These are phyloP conservation scores for Notechis scutatus DNA, from an alignment of 2,113 vertebrate genomes.

Conservation along the genomic window DNA sequence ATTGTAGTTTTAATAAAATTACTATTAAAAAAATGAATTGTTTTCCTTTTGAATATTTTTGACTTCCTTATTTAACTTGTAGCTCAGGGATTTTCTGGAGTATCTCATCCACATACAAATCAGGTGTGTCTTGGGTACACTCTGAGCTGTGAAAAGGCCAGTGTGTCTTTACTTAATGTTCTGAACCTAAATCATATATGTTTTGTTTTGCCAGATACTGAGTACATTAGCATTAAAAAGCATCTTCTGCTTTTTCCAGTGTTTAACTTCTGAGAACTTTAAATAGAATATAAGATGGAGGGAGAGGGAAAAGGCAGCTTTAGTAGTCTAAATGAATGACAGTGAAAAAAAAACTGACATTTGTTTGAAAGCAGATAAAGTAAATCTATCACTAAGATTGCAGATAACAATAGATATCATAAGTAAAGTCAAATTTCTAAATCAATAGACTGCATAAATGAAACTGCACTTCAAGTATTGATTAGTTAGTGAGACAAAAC, in stretches of 20 bases:
- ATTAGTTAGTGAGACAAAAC: conserved; percentile 13
- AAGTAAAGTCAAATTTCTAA: conserved; percentile 3
- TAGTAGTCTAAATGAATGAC: not conserved
- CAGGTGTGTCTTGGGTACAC: not conserved
- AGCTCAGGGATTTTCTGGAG: not conserved
- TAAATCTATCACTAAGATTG: conserved; percentile 8
- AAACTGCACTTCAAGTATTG: conserved; percentile 24
- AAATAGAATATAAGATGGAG: not conserved
- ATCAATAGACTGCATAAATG: conserved; percentile 14
- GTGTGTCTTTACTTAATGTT: not conserved
- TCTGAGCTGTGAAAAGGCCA: not conserved
- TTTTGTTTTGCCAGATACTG: not conserved
- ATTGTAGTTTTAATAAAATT: not conserved
- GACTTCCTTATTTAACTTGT: not conserved
- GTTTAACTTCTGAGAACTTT: not conserved
- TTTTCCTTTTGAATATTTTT: not conserved
- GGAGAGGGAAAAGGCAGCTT: not conserved
- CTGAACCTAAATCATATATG: not conserved
- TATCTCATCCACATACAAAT: not conserved
- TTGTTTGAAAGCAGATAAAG: not conserved
- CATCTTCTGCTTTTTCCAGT: not conserved
- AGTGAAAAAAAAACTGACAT: not conserved
- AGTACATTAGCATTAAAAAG: not conserved
- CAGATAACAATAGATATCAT: conserved; percentile 15
- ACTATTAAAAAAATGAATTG: not conserved